Base-by-base conservation (phyloP, 1,140 invertebrate species). In the Euwallacea fornicatus region DNA sequence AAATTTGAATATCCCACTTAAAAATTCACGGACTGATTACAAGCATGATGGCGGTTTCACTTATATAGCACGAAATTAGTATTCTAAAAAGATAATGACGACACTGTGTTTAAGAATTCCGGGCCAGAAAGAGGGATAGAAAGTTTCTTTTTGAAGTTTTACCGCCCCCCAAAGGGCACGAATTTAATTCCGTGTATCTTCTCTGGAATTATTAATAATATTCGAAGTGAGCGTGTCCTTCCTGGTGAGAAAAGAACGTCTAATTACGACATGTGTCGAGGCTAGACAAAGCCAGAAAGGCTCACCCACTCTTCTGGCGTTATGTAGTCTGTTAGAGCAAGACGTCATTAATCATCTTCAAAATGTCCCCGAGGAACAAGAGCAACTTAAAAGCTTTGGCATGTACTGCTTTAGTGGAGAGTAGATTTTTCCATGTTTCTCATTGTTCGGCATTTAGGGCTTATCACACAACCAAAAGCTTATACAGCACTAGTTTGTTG, bases 291-390 rank as follows among this genome's bases (percentile, higher is more conserved):
- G 58, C 67, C 15, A 62, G 67, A 69, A 69, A 69, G 59, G 62
- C 44, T 8, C n/a, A 41, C n/a, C 21, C 59, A 21, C 21, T 10
- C 55, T 33, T 42, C 47, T 7, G 13, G 59, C 44, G 43, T n/a
- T 15, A 9, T 7, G 54, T 47, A 62, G 16, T 69, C 15, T 46
- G 50, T 62, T 63, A 55, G 47, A 56, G 41, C 42, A 33, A 62
- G 59, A 62, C 54, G 59, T 68, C 67, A 69, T 69, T 69, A 60
- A 69, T 69, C 67, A 69, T 69, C 62, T 68, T 69, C 9, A 16
- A 61, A 59, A 53, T 69, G 67, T 62, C 59, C 62, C 33, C 44
- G 15, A 54, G 58, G 16, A 43, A 61, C 67, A 69, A 69, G 21
- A 33, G 21, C 33, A 41, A 54, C 58, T 69, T 69, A 69, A 69